Evolutionary conservation across 2,888 invertebrate species (phyloP).

Genomic region (Polyommatus icarus): DNA sequence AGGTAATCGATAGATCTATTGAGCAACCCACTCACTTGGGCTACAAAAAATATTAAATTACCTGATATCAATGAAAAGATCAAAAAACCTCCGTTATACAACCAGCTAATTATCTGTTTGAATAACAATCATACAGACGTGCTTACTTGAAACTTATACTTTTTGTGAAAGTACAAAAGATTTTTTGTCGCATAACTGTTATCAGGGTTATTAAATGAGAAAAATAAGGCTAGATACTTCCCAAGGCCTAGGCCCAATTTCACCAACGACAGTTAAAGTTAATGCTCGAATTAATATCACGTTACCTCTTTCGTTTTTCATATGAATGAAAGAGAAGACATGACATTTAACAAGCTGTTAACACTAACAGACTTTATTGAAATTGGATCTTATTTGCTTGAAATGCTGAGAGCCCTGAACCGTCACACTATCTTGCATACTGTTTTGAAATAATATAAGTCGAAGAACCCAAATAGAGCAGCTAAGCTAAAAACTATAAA

Average conservation of each 20-base stretch:
- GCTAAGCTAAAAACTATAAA: too few species aligned
- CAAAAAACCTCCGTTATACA: slow-evolving; percentile 71
- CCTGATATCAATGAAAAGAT: slow-evolving; percentile 65
- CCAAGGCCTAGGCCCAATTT: neutral
- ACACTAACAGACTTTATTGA: too few species aligned
- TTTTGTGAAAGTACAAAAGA: slow-evolving; percentile 69
- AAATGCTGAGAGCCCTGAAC: neutral
- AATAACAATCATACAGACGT: slow-evolving; percentile 67
- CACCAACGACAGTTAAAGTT: too few species aligned
- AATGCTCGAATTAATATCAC: too few species aligned
- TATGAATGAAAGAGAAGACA: too few species aligned
- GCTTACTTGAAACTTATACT: slow-evolving; percentile 69
- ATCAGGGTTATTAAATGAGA: slow-evolving; percentile 51
- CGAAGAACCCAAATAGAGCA: too few species aligned
- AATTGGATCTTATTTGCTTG: too few species aligned
- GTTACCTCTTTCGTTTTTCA: too few species aligned
- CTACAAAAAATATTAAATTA: slow-evolving; percentile 79
- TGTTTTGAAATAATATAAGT: too few species aligned
- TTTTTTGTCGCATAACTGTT: slow-evolving; percentile 63
- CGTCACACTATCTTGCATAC: too few species aligned
- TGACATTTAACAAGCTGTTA: too few species aligned
- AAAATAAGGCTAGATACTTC: neutral
- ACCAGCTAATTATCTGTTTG: slow-evolving; percentile 76
- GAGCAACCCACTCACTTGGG: slow-evolving; percentile 58
- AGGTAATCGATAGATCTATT: slow-evolving; percentile 47